Evolutionary conservation across 1,140 invertebrate species (phyloP), one percentile per base, ranked within the genome.

Genomic region (Acromyrmex charruanus): DNA sequence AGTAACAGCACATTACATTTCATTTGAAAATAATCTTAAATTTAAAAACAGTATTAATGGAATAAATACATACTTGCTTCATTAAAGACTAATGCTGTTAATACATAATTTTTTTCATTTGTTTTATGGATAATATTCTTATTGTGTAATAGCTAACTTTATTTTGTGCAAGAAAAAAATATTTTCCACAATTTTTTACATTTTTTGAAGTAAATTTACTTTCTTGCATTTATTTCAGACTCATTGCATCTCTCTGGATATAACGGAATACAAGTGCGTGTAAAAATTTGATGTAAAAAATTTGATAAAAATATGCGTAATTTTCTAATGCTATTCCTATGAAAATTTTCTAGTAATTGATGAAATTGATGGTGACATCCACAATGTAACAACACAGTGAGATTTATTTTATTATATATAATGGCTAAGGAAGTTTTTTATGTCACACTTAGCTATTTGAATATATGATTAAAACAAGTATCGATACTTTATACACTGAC

Each of bases 401-500:
- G n/a, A 51, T 68, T n/a, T 25, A 69, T 69, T 12, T 69, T 39
- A 55, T 69, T 58, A 16, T 14, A 58, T 58, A 21, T n/a, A 44
- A 31, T 31, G 2, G 65, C 10, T 9, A 9, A 21, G 39, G 25
- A 18, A 4, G 0, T 49, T 16, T 39, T 14, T 39, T 39, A 7
- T 53, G 7, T 16, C 18, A 28, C 6, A 69, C 4, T 55, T 71
- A 2, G 12, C 5, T 49, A 14, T 65, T 68, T 25, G 31, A 66
- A 55, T 7, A 77, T 49, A 31, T 61, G 2, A 16, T 74, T 61
- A 61, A 51, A 66, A 71, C 77, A 1, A 31, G 1, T n/a, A 10
- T 35, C 10, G 0, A 49, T 21, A 44, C 12, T 49, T 87, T 31
- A 71, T 25, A 6, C 14, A 44, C 65, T 91, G 82, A 91, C 65